Evolutionary conservation across 2,113 vertebrate genomes (phyloP), one percentile per base, ranked within the genome.

Genomic region (Podarcis muralis): DNA sequence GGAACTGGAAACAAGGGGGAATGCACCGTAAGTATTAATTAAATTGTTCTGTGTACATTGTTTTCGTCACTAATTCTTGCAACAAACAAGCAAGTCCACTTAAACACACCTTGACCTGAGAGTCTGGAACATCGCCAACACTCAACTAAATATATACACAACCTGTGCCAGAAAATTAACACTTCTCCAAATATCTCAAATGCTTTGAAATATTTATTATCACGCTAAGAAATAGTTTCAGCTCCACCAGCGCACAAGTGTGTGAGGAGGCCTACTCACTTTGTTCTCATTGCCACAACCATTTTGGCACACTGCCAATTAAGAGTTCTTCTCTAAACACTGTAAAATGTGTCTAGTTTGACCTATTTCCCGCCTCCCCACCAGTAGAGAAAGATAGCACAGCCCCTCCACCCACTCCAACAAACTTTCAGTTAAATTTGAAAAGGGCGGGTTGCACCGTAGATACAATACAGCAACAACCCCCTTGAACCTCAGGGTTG

Each of bases 181-280:
- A 83, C 35, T 90, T 32, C 0, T 1, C 81, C 35, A 86, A 86
- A 88, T 4, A 72, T 62, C 35, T n/a, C 22, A 90, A 90, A 81
- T 90, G 87, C 79, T 87, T 81, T 0, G 1, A 93, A 94, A 92
- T 87, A 92, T 62, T 91, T 93, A 88, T 91, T 92, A 90, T 92
- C 75, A 92, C 91, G 89, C 89, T 37, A 83, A 81, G 87, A 91
- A 90, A 88, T 85, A 69, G 83, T 78, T 90, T 65, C 87, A 71
- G 66, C 81, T 94, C 71, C 84, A 89, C 85, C 95, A 94, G 66
- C 37, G 18, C 32, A 83, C 30, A 93, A 87, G 57, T 57, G 53
- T 18, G 40, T 79, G 3, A 75, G 87, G 87, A 76, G 18, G 91
- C 79, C 83, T 83, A 90, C 87, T 87, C 53, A 92, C n/a, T 92